These are phyloP conservation scores for Cathartes aura DNA, from an alignment of 2,113 vertebrate species.

Conservation along the genomic window DNA sequence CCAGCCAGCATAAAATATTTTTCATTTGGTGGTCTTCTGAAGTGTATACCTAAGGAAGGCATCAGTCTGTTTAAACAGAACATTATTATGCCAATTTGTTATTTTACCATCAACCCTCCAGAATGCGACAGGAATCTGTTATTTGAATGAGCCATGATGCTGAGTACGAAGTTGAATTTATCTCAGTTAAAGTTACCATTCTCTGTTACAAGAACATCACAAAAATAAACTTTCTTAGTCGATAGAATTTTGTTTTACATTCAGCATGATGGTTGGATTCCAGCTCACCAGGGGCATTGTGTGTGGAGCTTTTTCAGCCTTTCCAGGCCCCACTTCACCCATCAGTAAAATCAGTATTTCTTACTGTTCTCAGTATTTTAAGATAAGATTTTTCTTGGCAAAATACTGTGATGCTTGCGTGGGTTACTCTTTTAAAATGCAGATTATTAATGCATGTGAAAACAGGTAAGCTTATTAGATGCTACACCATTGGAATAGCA, in stretches of 20 bases:
- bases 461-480: not conserved
- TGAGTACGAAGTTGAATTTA: not conserved
- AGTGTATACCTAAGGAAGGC: not conserved
- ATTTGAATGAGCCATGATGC: not conserved
- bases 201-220: not conserved
- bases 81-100: not conserved
- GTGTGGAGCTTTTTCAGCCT: not conserved
- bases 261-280: not conserved
- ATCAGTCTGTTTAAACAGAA: not conserved
- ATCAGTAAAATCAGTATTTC: not conserved
- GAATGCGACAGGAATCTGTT: not conserved
- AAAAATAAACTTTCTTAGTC: not conserved
- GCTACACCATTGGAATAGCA: not conserved
- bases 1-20: not conserved
- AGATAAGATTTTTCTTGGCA: not conserved
- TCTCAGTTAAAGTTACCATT: not conserved
- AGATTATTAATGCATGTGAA: not conserved
- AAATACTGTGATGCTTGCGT: not conserved
- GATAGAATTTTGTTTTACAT: not conserved
- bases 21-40: not conserved
- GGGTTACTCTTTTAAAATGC: not conserved
- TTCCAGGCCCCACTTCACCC: not conserved
- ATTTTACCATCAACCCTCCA: not conserved
- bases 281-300: not conserved
- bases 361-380: not conserved